Evolutionary conservation across 1,140 invertebrate species (phyloP), one percentile per base, ranked within the genome.

Genomic region (Drosophila quadrilineata): DNA sequence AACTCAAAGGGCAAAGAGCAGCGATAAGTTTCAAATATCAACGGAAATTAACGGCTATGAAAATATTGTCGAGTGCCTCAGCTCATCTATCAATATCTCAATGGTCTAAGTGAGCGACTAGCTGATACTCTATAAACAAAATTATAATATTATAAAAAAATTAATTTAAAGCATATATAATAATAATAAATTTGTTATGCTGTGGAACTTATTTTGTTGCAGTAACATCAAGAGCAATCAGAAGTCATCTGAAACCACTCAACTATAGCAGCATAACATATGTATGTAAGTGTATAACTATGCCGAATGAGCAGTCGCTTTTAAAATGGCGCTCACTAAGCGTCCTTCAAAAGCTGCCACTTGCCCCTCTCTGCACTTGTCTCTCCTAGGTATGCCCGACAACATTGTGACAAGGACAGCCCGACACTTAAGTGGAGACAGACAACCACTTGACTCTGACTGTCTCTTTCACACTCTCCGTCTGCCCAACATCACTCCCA

Each of bases 401-500:
- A 49, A 45, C 35, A 28, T 43, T 22, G 38, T 63, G 50, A 63
- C 52, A 58, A 64, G 72, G 62, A 82, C 76, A 58, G 45, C 33
- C 68, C 72, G 76, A 80, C 76, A 80, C 77, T 82, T 80, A 77
- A 80, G 72, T 72, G 76, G 76, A 82, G 76, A 75, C 76, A 68
- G 76, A 80, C 76, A 80, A 69, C 68, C 76, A 75, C 76, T 80
- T 80, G 76, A 80, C 75, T 80, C 71, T 71, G 75, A 80, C 76
- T 74, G 45, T 64, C 59, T 48, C 43, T n/a, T n/a, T n/a, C n/a
- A n/a, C n/a, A n/a, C n/a, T n/a, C n/a, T n/a, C n/a, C n/a, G n/a
- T n/a, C n/a, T n/a, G n/a, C n/a, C n/a, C n/a, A n/a, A n/a, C n/a
- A n/a, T n/a, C n/a, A n/a, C n/a, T n/a, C n/a, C n/a, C n/a, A n/a